Evolutionary conservation across 2,888 invertebrate genomes (phyloP).

Genomic region (Teleogryllus oceanicus): DNA sequence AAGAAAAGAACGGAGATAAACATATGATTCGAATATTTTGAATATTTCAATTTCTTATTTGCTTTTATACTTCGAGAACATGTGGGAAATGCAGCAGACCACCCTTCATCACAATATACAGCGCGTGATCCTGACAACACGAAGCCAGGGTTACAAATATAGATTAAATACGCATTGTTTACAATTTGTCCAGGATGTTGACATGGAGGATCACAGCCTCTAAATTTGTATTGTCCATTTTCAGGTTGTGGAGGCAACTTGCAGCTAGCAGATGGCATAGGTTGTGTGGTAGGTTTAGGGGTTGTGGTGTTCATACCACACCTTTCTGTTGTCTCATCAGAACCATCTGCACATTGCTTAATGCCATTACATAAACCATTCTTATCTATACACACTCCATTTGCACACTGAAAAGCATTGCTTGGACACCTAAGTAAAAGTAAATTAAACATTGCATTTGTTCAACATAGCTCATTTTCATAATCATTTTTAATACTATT

Average conservation of each 20-base stretch:
- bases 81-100: constrained; percentile 38
- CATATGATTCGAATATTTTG: background rate
- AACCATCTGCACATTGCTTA: constrained; percentile 52
- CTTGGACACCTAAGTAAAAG: constrained; percentile 48
- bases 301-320: constrained; percentile 19
- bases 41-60: background rate
- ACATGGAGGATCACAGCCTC: constrained; percentile 40
- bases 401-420: constrained; percentile 58
- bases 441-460: too few relatives aligned
- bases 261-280: constrained; percentile 30
- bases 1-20: constrained; percentile 1
- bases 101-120: constrained; percentile 40
- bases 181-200: constrained; percentile 39
- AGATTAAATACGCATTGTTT: constrained; percentile 37
- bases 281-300: background rate
- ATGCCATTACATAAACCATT: constrained; percentile 54
- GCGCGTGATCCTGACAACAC: constrained; percentile 40
- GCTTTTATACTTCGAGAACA: constrained; percentile 29
- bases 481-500: too few relatives aligned
- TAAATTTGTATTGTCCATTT: constrained; percentile 40
- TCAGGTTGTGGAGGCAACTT: constrained; percentile 39
- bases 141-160: constrained; percentile 42
- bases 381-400: constrained; percentile 61
- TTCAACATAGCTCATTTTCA: too few relatives aligned
- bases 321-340: constrained; percentile 47